Conservation (phyloP, 2,888 invertebrate species). For the Laothoe populi region DNA sequence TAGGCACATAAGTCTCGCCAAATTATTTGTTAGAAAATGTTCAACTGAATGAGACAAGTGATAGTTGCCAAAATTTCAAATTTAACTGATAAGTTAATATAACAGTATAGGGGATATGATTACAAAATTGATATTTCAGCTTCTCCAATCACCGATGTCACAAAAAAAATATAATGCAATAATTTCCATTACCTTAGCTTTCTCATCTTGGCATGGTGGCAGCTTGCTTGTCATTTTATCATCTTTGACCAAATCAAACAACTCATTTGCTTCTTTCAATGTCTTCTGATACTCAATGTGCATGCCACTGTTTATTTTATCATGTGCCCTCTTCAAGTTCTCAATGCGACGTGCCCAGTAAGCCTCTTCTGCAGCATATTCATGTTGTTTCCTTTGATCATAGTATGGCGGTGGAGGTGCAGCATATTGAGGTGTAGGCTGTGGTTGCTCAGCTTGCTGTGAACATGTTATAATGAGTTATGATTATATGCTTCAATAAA, state of each 20-base stretch:
- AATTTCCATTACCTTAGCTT: conserved; percentile 65
- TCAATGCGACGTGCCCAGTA: conserved; percentile 78
- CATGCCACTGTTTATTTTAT: conserved; percentile 74
- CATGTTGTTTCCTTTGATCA: conserved; percentile 59
- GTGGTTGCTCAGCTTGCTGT: conserved; percentile 65
- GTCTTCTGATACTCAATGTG: conserved; percentile 74
- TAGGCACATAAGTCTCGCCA: too few relatives aligned
- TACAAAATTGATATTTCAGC: too few relatives aligned
- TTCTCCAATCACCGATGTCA: too few relatives aligned
- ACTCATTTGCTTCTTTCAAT: conserved; percentile 72
- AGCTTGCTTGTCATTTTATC: conserved; percentile 68
- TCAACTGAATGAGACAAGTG: too few relatives aligned
- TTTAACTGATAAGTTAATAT: too few relatives aligned
- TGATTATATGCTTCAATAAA: too few relatives aligned
- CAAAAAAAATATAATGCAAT: too few relatives aligned
- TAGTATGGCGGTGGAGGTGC: conserved; percentile 62
- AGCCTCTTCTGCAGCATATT: conserved; percentile 71
- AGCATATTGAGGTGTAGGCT: conserved; percentile 53
- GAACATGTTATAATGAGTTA: conserved; percentile 36
- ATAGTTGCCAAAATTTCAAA: too few relatives aligned
- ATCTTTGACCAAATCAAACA: conserved; percentile 64
- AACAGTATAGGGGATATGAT: too few relatives aligned
- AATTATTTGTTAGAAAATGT: too few relatives aligned
- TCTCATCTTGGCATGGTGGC: conserved; percentile 77
- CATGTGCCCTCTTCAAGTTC: conserved; percentile 70